phyloP scores from a whole-genome alignment of 2,797 vertebrate species.

The Gymnoscopelus microlampas region DNA sequence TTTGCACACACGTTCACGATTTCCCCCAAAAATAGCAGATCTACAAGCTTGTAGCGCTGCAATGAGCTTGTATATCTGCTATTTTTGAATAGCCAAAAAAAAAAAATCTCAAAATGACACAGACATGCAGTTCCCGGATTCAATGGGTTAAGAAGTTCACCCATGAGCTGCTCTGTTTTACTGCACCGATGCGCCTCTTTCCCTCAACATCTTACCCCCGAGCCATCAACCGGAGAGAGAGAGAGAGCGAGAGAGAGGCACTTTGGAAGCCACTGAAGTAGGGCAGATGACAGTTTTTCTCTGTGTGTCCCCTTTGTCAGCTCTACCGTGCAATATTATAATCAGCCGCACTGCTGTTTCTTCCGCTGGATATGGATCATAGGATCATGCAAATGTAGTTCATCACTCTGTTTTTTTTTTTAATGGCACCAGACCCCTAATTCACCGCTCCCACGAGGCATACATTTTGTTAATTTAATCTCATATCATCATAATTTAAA shows the following conservation, averaged over 20 bases:
- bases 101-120: too few species aligned
- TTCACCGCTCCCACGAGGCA: slow-evolving; percentile 39
- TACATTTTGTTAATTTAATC: slow-evolving; percentile 49
- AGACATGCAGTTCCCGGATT: too few species aligned
- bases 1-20: too few species aligned
- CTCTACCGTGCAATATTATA: slow-evolving; percentile 10
- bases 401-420: slow-evolving; percentile 42
- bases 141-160: slow-evolving; percentile 32
- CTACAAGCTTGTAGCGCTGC: too few species aligned
- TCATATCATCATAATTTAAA: slow-evolving; percentile 53
- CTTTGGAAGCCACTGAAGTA: slow-evolving; percentile 50
- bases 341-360: slow-evolving; percentile 21
- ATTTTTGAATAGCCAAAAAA: too few species aligned
- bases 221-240: slow-evolving; percentile 60
- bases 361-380: slow-evolving; percentile 45
- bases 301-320: slow-evolving; percentile 57
- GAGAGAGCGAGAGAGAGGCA: slow-evolving; percentile 29
- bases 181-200: slow-evolving; percentile 38
- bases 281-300: slow-evolving; percentile 45
- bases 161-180: slow-evolving; percentile 47
- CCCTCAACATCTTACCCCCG: slow-evolving; percentile 51
- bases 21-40: too few species aligned
- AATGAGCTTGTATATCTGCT: too few species aligned
- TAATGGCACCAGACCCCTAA: slow-evolving; percentile 33
- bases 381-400: slow-evolving; percentile 33